These are phyloP conservation scores for Mactromeris polynyma DNA, from an alignment of 2,888 invertebrate genomes.

Conservation along the genomic window DNA sequence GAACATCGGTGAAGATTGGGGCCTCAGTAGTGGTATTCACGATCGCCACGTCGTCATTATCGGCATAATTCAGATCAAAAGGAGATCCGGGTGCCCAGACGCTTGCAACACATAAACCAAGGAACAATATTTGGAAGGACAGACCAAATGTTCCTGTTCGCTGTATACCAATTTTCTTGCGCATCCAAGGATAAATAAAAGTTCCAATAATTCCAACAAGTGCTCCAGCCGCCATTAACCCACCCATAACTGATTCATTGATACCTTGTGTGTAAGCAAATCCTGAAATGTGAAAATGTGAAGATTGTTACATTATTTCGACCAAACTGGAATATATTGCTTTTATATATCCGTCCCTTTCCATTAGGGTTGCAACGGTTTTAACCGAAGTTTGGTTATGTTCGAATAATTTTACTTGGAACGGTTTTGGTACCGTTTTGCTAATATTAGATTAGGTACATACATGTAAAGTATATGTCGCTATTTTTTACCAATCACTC, in stretches of 20 bases:
- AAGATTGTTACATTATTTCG: too few relatives aligned
- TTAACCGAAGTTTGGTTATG: too few relatives aligned
- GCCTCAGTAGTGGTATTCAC: not conserved
- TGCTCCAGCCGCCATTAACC: conserved; percentile 87
- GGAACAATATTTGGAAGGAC: conserved; percentile 81
- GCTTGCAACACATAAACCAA: conserved; percentile 87
- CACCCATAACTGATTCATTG: conserved; percentile 87
- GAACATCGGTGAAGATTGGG: not conserved
- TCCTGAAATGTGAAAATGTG: conserved; percentile 76
- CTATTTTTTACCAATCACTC: too few relatives aligned
- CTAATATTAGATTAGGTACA: too few relatives aligned
- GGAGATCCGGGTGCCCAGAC: conserved; percentile 88
- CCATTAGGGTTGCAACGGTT: too few relatives aligned
- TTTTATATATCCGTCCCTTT: too few relatives aligned
- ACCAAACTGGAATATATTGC: too few relatives aligned
- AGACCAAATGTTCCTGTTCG: conserved; percentile 86
- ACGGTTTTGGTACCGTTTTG: too few relatives aligned
- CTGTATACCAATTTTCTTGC: conserved; percentile 84
- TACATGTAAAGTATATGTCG: too few relatives aligned
- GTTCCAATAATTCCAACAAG: conserved; percentile 88
- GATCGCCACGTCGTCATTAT: not conserved
- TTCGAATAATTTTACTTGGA: too few relatives aligned
- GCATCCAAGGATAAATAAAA: conserved; percentile 87
- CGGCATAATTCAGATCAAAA: conserved; percentile 82
- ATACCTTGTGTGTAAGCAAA: conserved; percentile 88